Conservation (phyloP, 2,113 vertebrate genomes). For the Paramisgurnus dabryanus region DNA sequence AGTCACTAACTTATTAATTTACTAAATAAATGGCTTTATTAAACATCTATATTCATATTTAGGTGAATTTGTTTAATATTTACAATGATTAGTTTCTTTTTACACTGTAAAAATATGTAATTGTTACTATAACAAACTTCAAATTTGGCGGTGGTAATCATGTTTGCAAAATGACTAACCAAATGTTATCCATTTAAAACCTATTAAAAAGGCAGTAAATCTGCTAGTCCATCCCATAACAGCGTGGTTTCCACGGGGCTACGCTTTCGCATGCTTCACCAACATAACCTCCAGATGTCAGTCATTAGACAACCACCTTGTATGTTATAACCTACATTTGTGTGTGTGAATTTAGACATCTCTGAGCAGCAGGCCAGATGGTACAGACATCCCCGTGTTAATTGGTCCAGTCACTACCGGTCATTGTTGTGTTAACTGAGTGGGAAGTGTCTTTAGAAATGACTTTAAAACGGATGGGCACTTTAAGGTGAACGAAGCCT, state of each 20-base stretch:
- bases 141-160: too few species aligned
- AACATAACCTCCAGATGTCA: conserved; percentile 54
- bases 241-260: not conserved
- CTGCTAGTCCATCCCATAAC: not conserved
- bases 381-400: conserved; percentile 65
- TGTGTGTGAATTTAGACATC: conserved; percentile 21
- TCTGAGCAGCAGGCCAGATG: conserved; percentile 60
- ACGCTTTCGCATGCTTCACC: conserved; percentile 54
- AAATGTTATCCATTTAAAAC: too few species aligned
- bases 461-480: conserved; percentile 38
- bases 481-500: conserved; percentile 42
- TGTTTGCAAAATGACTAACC: too few species aligned
- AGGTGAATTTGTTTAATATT: too few species aligned
- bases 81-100: too few species aligned
- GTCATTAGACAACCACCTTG: conserved; percentile 57
- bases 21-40: too few species aligned
- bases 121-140: too few species aligned
- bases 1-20: not conserved
- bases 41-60: too few species aligned
- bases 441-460: conserved; percentile 53
- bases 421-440: conserved; percentile 57
- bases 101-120: too few species aligned
- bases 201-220: not conserved
- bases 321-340: conserved; percentile 9
- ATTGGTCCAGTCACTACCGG: conserved; percentile 65